Base-by-base conservation (phyloP, 2,888 invertebrate species). In the Ophion ellenae region DNA sequence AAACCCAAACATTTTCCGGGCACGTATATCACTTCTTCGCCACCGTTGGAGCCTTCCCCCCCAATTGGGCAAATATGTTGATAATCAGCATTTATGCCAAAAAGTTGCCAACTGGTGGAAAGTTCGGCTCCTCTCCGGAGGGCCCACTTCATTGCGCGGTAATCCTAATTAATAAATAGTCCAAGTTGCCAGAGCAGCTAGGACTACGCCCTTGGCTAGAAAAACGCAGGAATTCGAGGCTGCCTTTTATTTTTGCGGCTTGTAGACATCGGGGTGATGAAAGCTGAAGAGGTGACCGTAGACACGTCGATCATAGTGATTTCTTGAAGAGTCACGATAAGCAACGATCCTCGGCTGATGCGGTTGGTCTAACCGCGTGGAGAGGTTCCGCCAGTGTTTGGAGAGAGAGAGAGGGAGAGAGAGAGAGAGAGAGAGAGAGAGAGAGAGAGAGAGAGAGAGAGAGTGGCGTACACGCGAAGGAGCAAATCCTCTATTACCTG, bases 31-130 rank as follows among this genome's bases (percentile, higher is more conserved):
- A 53, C 53, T 53, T 53, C 53, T 53, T 53, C 53, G 4, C 53
- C 17, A 53, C 17, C 17, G 17, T 53, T 53, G 53, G 61, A 40
- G 77, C 85, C 76, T 84, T 86, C 80, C 80, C 82, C 85, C 75
- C 75, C 75, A 71, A 75, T 80, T 85, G 87, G 82, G 81, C 76
- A 85, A 70, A 78, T 89, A 90, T 90, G 5, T 90, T 91, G 90
- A 91, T 93, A 93, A 93, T 93, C 90, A 90, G 90, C 93, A 93
- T 93, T 93, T 93, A 93, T 90, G 92, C 89, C 87, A 90, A 91
- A 93, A 93, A 93, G 91, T 93, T 92, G 87, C 88, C 78, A 88
- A 63, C 67, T 61, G 36, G 59, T 64, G 40, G 36, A 57, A 24
- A 53, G 71, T 36, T 71, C 64, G n/a, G 64, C 67, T 61, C 73